A percentile compares a stretch with the other conserved stretches of the same genome.
phyloP scores from a whole-genome alignment of 2,797 vertebrate species.

The Lithobates pipiens region DNA sequence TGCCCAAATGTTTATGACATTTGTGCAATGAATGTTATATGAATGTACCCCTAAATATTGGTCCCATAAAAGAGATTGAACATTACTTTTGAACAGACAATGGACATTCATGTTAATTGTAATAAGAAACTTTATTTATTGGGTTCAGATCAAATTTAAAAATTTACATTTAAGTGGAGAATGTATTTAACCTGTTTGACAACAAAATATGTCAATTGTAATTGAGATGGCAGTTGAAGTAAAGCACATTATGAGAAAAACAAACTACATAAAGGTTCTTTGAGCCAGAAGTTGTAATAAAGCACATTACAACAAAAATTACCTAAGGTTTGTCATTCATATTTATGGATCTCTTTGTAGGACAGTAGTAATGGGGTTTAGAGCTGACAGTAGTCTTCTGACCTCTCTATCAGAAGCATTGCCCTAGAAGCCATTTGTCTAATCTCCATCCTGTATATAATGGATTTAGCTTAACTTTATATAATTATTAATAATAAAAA shows the following conservation, averaged over 20 bases:
- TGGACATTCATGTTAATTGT: too few relatives aligned
- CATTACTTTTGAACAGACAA: too few relatives aligned
- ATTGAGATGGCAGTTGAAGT: too few relatives aligned
- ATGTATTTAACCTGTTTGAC: too few relatives aligned
- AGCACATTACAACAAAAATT: background rate
- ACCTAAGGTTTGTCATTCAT: background rate
- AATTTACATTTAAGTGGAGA: too few relatives aligned
- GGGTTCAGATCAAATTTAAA: too few relatives aligned
- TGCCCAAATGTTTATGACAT: too few relatives aligned
- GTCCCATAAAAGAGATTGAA: too few relatives aligned
- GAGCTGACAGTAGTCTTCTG: background rate
- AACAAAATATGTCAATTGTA: too few relatives aligned
- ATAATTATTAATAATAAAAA: conserved; percentile 40
- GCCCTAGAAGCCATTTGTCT: conserved; percentile 1
- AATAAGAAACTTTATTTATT: too few relatives aligned
- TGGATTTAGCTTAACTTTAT: background rate
- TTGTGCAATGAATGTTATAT: too few relatives aligned
- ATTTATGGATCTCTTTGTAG: background rate
- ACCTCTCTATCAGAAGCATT: background rate
- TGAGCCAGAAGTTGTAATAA: background rate
- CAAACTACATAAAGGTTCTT: background rate
- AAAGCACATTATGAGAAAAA: background rate
- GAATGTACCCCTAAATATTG: too few relatives aligned
- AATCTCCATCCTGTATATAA: background rate
- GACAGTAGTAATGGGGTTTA: background rate